Evolutionary conservation across 1,140 invertebrate species (phyloP).

Genomic region (Hycleus phaleratus): DNA sequence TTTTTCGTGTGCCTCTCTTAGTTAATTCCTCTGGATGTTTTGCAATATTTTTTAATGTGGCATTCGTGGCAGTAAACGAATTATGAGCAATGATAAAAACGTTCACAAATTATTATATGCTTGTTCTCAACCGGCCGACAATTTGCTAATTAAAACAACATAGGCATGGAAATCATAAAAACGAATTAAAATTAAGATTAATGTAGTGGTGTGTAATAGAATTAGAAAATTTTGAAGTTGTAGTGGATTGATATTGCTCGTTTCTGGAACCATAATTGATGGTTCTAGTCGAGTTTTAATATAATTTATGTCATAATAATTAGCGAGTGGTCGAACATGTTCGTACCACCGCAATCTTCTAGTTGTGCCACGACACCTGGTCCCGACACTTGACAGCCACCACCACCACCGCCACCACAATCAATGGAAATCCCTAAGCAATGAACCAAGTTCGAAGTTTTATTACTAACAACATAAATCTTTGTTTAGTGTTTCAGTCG

Average conservation of each 20-base stretch:
- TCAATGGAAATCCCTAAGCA: background rate
- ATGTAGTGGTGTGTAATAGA: background rate
- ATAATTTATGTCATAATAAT: conserved; percentile 38
- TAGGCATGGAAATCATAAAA: conserved; percentile 3
- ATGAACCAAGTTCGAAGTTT: conserved; percentile 23
- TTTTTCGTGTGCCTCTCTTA: too few species aligned
- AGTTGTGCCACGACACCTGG: conserved; percentile 24
- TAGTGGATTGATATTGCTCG: conserved; percentile 31
- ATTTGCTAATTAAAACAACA: conserved; percentile 22
- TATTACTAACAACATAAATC: conserved; percentile 33
- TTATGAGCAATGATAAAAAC: too few species aligned
- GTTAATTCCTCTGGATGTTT: too few species aligned
- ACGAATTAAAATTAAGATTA: conserved; percentile 19
- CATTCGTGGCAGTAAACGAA: too few species aligned
- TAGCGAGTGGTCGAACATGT: conserved; percentile 33
- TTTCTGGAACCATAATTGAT: conserved; percentile 30
- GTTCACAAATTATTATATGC: too few species aligned
- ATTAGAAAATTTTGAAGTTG: background rate
- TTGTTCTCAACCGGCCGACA: background rate
- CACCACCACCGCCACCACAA: background rate
- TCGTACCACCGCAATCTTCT: conserved; percentile 8
- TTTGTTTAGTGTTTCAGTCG: conserved; percentile 19
- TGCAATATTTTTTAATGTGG: too few species aligned
- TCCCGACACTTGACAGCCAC: conserved; percentile 29
- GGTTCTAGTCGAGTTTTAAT: conserved; percentile 31